phyloP scores from a whole-genome alignment of 2,113 vertebrate species.

The Oenanthe oenanthe region DNA sequence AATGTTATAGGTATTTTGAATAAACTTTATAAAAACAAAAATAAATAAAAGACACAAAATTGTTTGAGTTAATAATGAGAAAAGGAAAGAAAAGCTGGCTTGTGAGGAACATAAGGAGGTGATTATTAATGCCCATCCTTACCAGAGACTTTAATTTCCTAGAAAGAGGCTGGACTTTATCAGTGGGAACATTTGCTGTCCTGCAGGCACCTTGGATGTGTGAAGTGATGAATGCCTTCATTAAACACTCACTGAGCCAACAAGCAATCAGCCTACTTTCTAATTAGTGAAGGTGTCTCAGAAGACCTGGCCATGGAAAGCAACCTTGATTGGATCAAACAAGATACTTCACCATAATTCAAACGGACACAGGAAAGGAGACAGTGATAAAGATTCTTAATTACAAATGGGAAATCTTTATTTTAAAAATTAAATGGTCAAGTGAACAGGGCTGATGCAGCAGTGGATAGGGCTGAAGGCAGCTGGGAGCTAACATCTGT shows the following conservation, averaged over 20 bases:
- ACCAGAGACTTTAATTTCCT: neutral
- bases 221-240: constrained; percentile 27
- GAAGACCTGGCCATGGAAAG: neutral
- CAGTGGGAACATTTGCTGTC: neutral
- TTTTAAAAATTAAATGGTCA: constrained; percentile 37
- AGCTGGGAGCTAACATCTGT: neutral
- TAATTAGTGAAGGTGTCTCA: constrained; percentile 40
- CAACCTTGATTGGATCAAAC: constrained; percentile 28
- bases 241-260: constrained; percentile 1
- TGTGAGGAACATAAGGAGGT: neutral
- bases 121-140: neutral
- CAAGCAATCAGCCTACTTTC: constrained; percentile 7
- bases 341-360: neutral
- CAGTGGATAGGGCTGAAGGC: neutral
- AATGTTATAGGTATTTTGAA: neutral
- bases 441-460: neutral
- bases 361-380: neutral
- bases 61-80: neutral
- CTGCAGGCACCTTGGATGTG: neutral
- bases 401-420: constrained; percentile 39
- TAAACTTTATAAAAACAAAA: neutral
- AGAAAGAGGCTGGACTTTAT: neutral
- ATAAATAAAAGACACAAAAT: neutral
- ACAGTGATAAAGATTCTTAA: constrained; percentile 47
- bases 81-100: neutral